Percentiles rank a stretch among this genome's conserved stretches.
These are phyloP conservation scores for Lepus americanus DNA, from an alignment of 2,113 vertebrate genomes.

Conservation along the genomic window DNA sequence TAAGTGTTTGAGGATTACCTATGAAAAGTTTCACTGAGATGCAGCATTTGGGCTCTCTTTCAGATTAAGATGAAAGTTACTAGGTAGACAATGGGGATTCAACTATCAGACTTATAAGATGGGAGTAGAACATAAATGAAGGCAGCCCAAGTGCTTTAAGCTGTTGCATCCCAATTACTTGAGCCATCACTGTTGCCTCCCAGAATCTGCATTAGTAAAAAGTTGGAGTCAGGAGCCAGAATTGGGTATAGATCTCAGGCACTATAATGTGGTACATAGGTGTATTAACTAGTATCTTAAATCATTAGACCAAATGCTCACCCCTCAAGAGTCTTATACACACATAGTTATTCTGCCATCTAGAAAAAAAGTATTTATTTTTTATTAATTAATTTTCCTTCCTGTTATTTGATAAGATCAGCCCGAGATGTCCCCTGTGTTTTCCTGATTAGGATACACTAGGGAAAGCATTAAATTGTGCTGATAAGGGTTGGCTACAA, in stretches of 20 bases:
- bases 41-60: constrained; percentile 19
- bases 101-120: neutral
- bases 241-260: too few species aligned
- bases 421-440: constrained; percentile 41
- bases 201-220: too few species aligned
- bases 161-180: too few species aligned
- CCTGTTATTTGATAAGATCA: constrained; percentile 30
- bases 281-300: too few species aligned
- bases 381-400: neutral
- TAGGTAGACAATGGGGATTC: neutral
- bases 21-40: neutral
- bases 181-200: too few species aligned
- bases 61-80: constrained; percentile 12
- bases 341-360: neutral
- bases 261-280: too few species aligned
- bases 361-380: neutral
- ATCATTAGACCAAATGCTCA: too few species aligned
- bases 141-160: too few species aligned
- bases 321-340: neutral
- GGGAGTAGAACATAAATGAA: neutral
- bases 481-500: constrained; percentile 65
- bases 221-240: too few species aligned
- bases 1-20: neutral
- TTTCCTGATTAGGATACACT: constrained; percentile 51
- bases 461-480: constrained; percentile 66